These are phyloP conservation scores for Helicoverpa zea DNA, from an alignment of 1,140 invertebrate species.

Conservation along the genomic window DNA sequence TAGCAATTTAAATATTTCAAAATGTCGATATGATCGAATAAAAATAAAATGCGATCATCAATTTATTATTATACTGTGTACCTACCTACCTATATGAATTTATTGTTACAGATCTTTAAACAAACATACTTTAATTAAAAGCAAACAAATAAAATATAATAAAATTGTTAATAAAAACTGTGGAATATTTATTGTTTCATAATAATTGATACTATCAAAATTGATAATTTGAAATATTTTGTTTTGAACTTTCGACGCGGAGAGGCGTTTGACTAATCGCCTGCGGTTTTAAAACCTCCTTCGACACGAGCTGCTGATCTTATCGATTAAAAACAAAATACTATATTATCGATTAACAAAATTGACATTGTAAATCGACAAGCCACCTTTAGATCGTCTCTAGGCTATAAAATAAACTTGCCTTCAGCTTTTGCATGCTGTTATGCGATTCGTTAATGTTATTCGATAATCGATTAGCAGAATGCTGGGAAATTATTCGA, in stretches of 20 bases:
- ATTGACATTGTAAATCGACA: conserved; percentile 8
- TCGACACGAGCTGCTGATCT: conserved; percentile 23
- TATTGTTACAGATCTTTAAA: conserved; percentile 1
- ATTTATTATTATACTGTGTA: neutral
- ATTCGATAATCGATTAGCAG: neutral
- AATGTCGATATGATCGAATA: conserved; percentile 23
- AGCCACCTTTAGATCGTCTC: conserved; percentile 9
- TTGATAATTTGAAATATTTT: conserved; percentile 18
- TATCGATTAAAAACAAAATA: conserved; percentile 31
- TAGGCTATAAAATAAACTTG: neutral
- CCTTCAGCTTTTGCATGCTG: neutral
- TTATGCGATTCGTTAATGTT: neutral
- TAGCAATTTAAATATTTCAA: conserved; percentile 21
- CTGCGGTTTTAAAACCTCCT: conserved; percentile 5
- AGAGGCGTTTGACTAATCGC: conserved; percentile 46
- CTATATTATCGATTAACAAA: conserved; percentile 31
- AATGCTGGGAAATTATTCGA: too few relatives aligned
- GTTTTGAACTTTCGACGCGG: conserved; percentile 13
- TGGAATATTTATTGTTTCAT: conserved; percentile 28
- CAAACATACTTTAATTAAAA: conserved; percentile 34
- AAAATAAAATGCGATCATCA: conserved; percentile 27
- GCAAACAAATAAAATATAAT: conserved; percentile 24
- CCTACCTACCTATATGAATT: neutral
- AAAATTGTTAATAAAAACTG: conserved; percentile 17
- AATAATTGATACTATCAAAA: conserved; percentile 32